phyloP scores from a whole-genome alignment of 2,797 vertebrate species.

The Hemitrygon akajei region DNA sequence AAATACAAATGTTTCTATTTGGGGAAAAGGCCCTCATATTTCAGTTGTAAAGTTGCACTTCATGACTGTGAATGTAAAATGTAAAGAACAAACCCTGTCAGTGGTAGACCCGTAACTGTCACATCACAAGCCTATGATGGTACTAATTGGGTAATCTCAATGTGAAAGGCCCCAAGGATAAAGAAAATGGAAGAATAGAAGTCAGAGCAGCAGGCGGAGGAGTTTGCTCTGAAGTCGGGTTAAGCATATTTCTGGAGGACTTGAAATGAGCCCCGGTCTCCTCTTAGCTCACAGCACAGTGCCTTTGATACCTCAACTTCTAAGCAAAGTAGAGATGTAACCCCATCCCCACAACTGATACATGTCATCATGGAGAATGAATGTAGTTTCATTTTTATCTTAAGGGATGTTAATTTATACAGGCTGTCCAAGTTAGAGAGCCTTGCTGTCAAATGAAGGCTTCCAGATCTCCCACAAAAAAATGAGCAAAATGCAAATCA shows the following conservation, averaged over 20 bases:
- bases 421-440: background rate
- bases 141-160: slow-evolving; percentile 15
- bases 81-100: background rate
- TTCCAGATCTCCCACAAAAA: background rate
- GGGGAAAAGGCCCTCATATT: background rate
- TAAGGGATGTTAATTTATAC: slow-evolving; percentile 15
- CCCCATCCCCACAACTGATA: background rate
- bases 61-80: background rate
- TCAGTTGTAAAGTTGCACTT: background rate
- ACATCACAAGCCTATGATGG: background rate
- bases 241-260: background rate
- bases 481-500: background rate
- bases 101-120: background rate
- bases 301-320: background rate
- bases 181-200: background rate
- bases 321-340: background rate
- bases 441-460: background rate
- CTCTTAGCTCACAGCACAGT: background rate
- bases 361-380: background rate
- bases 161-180: slow-evolving; percentile 18
- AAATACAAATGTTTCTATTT: slow-evolving; percentile 17
- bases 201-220: background rate
- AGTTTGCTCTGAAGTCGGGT: background rate
- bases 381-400: background rate
- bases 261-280: background rate